Evolutionary conservation across 2,113 vertebrate species (phyloP).

Genomic region (Rafetus swinhoei): DNA sequence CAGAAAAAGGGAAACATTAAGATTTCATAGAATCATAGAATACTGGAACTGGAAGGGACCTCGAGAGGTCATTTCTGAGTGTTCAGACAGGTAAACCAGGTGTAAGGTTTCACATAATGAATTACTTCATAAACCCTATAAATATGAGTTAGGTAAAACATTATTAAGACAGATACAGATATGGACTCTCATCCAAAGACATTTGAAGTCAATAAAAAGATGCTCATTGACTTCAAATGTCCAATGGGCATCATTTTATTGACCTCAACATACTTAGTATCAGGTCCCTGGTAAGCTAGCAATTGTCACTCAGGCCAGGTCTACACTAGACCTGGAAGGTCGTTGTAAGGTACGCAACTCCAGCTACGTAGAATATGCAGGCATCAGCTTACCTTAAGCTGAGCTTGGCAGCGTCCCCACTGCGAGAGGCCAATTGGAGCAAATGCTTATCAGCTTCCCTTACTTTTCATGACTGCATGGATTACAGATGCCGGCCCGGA

Average conservation of each 20-base stretch:
- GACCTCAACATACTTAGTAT: neutral
- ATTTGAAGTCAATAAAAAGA: neutral
- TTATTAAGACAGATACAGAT: neutral
- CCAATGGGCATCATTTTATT: too few species aligned
- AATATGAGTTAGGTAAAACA: neutral
- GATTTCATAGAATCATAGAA: neutral
- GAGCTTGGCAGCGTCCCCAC: too few species aligned
- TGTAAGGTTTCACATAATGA: neutral
- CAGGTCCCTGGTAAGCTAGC: neutral
- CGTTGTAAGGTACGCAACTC: too few species aligned
- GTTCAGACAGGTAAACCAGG: neutral
- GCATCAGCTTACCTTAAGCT: too few species aligned
- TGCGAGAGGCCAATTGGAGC: neutral
- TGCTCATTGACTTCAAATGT: neutral
- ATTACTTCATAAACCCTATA: neutral
- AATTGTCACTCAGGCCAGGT: accelerated
- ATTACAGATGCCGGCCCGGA: too few species aligned
- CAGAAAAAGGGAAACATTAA: neutral
- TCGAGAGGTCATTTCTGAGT: neutral
- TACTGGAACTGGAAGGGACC: too few species aligned
- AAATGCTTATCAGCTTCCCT: too few species aligned
- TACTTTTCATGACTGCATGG: too few species aligned
- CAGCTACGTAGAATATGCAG: too few species aligned
- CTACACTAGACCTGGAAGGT: too few species aligned
- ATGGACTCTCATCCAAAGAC: neutral